phyloP scores from a whole-genome alignment of 2,888 invertebrate species.

The Arenicola marina region DNA sequence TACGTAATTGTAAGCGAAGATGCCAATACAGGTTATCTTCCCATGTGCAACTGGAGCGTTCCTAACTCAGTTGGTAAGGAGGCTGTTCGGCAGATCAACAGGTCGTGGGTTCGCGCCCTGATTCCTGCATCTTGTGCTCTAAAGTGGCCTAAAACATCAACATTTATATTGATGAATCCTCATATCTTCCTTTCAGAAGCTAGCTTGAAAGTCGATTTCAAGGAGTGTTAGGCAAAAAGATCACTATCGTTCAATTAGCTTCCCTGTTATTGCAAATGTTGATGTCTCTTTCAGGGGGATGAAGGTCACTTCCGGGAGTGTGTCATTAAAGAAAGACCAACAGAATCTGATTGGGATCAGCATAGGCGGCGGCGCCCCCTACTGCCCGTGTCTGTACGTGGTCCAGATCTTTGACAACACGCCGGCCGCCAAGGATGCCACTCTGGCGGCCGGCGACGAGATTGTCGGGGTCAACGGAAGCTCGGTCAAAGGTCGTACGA shows the following conservation, averaged over 20 bases:
- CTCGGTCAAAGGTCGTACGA: slow-evolving; percentile 93
- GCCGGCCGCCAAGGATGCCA: slow-evolving; percentile 90
- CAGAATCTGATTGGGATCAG: slow-evolving; percentile 94
- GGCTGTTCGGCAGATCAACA: too few species aligned
- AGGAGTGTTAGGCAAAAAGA: too few species aligned
- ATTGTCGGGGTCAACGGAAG: slow-evolving; percentile 86
- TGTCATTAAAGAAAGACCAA: slow-evolving; percentile 86
- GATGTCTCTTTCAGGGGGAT: slow-evolving; percentile 91
- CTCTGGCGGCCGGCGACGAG: slow-evolving; percentile 95
- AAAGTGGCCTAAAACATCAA: too few species aligned
- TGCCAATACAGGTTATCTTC: too few species aligned
- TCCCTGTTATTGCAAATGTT: neutral
- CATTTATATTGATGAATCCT: too few species aligned
- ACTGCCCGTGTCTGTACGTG: slow-evolving; percentile 95
- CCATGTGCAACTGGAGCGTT: too few species aligned
- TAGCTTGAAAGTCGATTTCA: too few species aligned
- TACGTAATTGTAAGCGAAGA: too few species aligned
- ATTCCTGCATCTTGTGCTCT: too few species aligned
- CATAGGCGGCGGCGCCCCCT: slow-evolving; percentile 85
- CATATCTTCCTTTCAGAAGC: neutral
- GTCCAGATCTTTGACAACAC: slow-evolving; percentile 95
- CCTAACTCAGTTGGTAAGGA: too few species aligned
- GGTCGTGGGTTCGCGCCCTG: too few species aligned
- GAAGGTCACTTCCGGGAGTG: slow-evolving; percentile 93
- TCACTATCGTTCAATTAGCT: neutral